Conservation (phyloP, 2,888 invertebrate genomes). For the Lysandra coridon region DNA sequence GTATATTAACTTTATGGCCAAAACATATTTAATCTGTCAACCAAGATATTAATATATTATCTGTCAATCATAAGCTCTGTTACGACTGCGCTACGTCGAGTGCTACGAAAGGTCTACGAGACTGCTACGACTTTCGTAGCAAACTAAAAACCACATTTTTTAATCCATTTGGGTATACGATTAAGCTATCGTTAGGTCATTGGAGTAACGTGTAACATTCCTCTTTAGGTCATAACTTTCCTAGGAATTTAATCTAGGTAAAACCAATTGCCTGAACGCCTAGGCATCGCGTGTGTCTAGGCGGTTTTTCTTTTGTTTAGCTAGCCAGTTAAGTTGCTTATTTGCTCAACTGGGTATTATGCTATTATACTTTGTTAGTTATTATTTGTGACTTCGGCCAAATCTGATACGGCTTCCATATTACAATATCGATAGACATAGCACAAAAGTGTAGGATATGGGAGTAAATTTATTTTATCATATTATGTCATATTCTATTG, state of each 20-base stretch:
- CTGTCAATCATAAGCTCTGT: neutral
- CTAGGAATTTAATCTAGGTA: slow-evolving; percentile 3
- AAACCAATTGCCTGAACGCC: neutral
- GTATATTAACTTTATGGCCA: too few species aligned
- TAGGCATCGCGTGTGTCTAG: neutral
- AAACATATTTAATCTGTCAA: too few species aligned
- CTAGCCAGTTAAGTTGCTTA: neutral
- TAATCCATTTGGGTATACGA: neutral
- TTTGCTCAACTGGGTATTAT: slow-evolving; percentile 1
- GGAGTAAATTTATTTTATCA: too few species aligned
- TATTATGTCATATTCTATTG: too few species aligned
- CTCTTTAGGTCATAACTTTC: neutral
- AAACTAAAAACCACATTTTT: neutral
- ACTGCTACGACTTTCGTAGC: neutral
- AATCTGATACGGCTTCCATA: neutral
- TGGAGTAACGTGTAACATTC: neutral
- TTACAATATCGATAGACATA: neutral
- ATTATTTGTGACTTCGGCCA: neutral
- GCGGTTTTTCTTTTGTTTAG: slow-evolving; percentile 1
- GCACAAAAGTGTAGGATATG: neutral
- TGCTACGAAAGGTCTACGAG: neutral
- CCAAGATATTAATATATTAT: too few species aligned
- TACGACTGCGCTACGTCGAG: neutral
- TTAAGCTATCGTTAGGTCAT: neutral
- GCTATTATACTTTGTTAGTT: neutral